A percentile compares a stretch with the other conserved stretches of the same genome.
These are phyloP conservation scores for Bombus fervidus DNA, from an alignment of 1,140 invertebrate genomes.

Conservation along the genomic window DNA sequence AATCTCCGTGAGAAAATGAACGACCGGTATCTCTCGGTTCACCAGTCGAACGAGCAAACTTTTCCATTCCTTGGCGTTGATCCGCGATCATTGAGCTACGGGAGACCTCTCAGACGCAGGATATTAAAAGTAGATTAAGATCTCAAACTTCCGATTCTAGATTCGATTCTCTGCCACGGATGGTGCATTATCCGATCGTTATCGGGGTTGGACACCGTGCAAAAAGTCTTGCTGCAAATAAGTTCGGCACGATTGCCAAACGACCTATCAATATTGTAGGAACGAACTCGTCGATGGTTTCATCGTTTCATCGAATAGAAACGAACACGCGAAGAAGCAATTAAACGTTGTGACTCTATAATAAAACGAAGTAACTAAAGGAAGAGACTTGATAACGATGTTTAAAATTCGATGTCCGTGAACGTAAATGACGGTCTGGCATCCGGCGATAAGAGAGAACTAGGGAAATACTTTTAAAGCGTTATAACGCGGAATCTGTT, in stretches of 20 bases:
- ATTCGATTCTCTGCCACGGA: conserved; percentile 42
- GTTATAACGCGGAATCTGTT: conserved; percentile 2
- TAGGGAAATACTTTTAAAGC: conserved; percentile 14
- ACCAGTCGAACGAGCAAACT: conserved; percentile 33
- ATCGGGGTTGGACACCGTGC: conserved; percentile 1
- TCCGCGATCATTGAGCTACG: conserved; percentile 39
- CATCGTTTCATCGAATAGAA: background rate
- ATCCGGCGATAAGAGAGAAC: background rate
- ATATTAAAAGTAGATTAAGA: conserved; percentile 72
- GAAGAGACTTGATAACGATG: background rate
- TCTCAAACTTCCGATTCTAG: conserved; percentile 52
- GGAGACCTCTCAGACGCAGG: conserved; percentile 63
- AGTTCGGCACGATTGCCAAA: background rate
- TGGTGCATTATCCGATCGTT: conserved; percentile 31
- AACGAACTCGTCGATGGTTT: background rate
- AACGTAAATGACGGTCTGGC: background rate
- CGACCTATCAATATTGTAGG: background rate
- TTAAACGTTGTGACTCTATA: background rate
- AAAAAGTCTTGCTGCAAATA: background rate
- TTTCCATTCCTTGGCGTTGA: conserved; percentile 53
- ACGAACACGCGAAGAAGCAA: background rate
- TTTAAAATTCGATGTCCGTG: background rate
- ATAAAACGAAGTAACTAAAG: background rate
- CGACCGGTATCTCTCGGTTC: conserved; percentile 36
- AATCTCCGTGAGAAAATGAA: conserved; percentile 67